Percentiles rank a stretch among this genome's conserved stretches.
Evolutionary conservation across 2,888 invertebrate species (phyloP).

Genomic region (Drosophila siamana): DNA sequence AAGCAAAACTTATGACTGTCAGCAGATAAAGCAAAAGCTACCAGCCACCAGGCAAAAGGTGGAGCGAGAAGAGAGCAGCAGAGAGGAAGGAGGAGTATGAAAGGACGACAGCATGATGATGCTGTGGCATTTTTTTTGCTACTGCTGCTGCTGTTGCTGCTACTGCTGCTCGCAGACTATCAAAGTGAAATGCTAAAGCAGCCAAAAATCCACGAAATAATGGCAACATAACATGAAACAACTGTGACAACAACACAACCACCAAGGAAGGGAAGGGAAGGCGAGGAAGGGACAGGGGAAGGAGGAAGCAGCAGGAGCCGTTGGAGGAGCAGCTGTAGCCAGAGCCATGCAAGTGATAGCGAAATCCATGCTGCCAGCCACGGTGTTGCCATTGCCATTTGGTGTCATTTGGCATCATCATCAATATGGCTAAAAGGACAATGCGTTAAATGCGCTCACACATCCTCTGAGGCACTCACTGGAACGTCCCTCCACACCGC

Average conservation of each 20-base stretch:
- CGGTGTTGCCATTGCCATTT: constrained; percentile 78
- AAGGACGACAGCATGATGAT: constrained; percentile 26
- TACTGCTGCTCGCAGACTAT: constrained; percentile 58
- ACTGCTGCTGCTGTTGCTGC: constrained; percentile 3
- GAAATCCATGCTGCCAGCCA: constrained; percentile 76
- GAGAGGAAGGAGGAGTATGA: constrained; percentile 5
- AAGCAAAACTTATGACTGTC: constrained; percentile 81
- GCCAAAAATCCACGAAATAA: constrained; percentile 81
- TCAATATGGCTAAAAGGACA: constrained; percentile 82
- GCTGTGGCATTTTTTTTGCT: constrained; percentile 50
- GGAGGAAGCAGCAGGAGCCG: not conserved
- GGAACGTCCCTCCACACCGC: not conserved
- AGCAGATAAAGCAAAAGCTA: constrained; percentile 81
- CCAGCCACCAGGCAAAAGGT: constrained; percentile 45
- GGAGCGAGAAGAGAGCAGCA: too few relatives aligned
- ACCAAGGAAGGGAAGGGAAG: not conserved
- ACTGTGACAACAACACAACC: constrained; percentile 76
- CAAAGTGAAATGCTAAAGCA: constrained; percentile 83
- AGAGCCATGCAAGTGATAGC: constrained; percentile 71
- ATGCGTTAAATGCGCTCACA: constrained; percentile 79
- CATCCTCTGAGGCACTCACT: constrained; percentile 39
- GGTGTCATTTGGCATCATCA: constrained; percentile 81
- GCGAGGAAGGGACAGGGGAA: not conserved
- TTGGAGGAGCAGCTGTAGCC: constrained; percentile 16
- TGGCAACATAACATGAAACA: constrained; percentile 82